Conservation (phyloP, 2,113 vertebrate genomes). For the Rutilus rutilus region DNA sequence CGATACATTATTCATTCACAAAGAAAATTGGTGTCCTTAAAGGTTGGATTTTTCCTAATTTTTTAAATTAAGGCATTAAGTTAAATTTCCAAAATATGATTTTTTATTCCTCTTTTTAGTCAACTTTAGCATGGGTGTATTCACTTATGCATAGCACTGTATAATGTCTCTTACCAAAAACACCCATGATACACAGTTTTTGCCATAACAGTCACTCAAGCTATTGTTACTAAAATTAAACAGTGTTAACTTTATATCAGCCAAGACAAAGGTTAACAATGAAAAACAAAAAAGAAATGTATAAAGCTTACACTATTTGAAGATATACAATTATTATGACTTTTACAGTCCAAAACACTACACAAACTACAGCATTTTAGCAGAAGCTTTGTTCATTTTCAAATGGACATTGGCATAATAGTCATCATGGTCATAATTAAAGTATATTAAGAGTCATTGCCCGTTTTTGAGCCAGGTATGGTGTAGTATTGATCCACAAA, state of each 20-base stretch:
- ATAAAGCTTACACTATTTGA: background rate
- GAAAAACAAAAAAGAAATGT: background rate
- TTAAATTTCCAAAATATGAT: too few species aligned
- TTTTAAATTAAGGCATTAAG: too few species aligned
- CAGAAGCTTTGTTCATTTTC: background rate
- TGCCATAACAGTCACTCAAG: background rate
- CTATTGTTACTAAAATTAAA: background rate
- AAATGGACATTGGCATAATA: too few species aligned
- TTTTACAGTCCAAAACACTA: background rate
- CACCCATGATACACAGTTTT: background rate
- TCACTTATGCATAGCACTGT: too few species aligned
- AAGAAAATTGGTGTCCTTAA: too few species aligned
- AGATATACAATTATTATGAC: too few species aligned
- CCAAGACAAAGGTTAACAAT: background rate
- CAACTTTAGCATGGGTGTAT: too few species aligned
- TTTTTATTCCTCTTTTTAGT: too few species aligned
- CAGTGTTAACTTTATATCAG: background rate
- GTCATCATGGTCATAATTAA: background rate
- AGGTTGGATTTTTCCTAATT: too few species aligned
- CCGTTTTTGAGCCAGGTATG: background rate
- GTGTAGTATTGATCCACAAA: background rate
- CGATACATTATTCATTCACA: too few species aligned
- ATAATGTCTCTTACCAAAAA: background rate
- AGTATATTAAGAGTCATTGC: background rate
- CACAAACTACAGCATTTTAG: background rate